These are phyloP conservation scores for Salarias fasciatus DNA, from an alignment of 2,797 vertebrate genomes.

Conservation along the genomic window DNA sequence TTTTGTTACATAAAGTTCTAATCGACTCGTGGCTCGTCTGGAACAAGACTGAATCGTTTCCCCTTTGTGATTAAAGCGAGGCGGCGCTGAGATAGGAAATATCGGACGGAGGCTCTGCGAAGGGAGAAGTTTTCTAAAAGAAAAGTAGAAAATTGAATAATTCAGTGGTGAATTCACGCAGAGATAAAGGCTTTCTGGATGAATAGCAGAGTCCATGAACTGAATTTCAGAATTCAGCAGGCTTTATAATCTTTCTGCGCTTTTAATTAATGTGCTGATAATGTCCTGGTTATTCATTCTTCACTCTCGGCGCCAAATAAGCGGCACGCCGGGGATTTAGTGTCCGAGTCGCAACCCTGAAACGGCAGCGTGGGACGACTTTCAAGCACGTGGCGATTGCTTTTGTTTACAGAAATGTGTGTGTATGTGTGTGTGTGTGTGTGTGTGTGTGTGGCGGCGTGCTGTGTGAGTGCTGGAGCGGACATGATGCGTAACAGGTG, in stretches of 20 bases:
- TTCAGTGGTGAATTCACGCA: conserved; percentile 43
- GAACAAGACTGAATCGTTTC: conserved; percentile 31
- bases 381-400: too few relatives aligned
- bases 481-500: conserved; percentile 90
- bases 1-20: conserved; percentile 6
- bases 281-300: conserved; percentile 34
- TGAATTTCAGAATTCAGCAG: conserved; percentile 30
- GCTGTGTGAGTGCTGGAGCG: conserved; percentile 79
- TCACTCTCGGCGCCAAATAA: conserved; percentile 11
- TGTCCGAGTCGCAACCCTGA: conserved; percentile 5
- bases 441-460: conserved; percentile 34
- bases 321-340: neutral
- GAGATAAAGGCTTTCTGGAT: conserved; percentile 49
- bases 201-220: conserved; percentile 27
- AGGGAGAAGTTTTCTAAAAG: conserved; percentile 16
- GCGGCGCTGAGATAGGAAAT: conserved; percentile 28
- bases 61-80: conserved; percentile 37
- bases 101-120: conserved; percentile 2
- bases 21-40: conserved; percentile 1
- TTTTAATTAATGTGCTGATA: conserved; percentile 51
- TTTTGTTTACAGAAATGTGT: neutral
- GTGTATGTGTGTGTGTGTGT: conserved; percentile 13
- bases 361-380: too few relatives aligned
- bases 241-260: conserved; percentile 20
- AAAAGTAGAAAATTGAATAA: conserved; percentile 39